These are phyloP conservation scores for Agrochola macilenta DNA, from an alignment of 2,888 invertebrate species.

Conservation along the genomic window DNA sequence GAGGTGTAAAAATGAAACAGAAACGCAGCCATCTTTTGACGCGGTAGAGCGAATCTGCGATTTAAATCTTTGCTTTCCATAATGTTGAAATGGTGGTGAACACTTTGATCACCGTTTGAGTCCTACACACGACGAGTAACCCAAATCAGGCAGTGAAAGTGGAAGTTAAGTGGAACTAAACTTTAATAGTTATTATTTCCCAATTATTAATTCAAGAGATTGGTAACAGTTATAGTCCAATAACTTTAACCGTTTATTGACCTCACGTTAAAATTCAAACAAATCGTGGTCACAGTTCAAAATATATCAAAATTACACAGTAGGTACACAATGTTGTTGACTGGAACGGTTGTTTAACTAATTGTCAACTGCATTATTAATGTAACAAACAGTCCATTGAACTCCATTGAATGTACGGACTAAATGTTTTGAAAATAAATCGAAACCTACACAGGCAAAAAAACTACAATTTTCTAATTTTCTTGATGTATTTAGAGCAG, in stretches of 20 bases:
- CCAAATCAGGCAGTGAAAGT: neutral
- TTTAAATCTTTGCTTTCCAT: neutral
- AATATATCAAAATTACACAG: conserved; percentile 19
- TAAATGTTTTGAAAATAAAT: conserved; percentile 31
- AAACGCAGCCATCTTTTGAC: neutral
- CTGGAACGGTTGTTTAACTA: conserved; percentile 12
- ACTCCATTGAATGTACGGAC: conserved; percentile 4
- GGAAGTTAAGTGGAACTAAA: neutral
- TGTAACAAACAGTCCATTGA: conserved; percentile 47
- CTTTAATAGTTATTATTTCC: neutral
- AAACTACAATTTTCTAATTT: neutral
- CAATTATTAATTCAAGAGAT: neutral
- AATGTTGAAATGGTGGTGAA: neutral
- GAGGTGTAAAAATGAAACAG: neutral
- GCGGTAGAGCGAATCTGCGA: neutral
- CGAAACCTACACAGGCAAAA: conserved; percentile 11
- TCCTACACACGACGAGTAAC: neutral
- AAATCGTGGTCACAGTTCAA: conserved; percentile 1
- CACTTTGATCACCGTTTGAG: neutral
- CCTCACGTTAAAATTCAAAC: neutral
- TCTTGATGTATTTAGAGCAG: no score
- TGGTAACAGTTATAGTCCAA: neutral
- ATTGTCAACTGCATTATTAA: conserved; percentile 34
- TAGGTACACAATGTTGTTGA: conserved; percentile 25
- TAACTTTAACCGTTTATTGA: neutral